A percentile compares a stretch with the other conserved stretches of the same genome.
Conservation (phyloP, 2,888 invertebrate genomes). For the Ischnus inquisitorius region DNA sequence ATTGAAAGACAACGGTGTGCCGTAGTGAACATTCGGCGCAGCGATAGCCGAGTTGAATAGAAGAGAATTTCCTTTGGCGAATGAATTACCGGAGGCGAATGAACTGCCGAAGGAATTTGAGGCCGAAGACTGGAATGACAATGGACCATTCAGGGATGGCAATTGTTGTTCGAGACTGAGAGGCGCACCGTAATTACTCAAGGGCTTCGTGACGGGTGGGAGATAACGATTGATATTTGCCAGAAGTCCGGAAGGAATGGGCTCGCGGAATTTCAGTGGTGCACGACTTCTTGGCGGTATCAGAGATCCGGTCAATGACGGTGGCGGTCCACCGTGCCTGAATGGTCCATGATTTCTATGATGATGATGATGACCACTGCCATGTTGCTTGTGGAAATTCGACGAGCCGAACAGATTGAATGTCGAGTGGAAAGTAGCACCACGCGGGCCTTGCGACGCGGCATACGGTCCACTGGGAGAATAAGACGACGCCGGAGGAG, state of each 20-base stretch:
- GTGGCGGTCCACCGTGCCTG: constrained; percentile 68
- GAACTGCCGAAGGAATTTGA: constrained; percentile 56
- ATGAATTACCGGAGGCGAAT: constrained; percentile 65
- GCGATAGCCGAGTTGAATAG: constrained; percentile 76
- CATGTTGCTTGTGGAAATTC: constrained; percentile 56
- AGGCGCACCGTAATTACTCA: constrained; percentile 77
- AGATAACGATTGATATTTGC: constrained; percentile 86
- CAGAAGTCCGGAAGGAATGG: constrained; percentile 90
- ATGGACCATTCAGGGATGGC: constrained; percentile 74
- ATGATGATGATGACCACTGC: constrained; percentile 83
- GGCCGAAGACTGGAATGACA: constrained; percentile 76
- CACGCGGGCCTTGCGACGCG: constrained; percentile 80
- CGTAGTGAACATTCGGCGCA: constrained; percentile 82
- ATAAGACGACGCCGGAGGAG: constrained; percentile 79
- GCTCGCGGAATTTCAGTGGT: constrained; percentile 91
- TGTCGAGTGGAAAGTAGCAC: constrained; percentile 53
- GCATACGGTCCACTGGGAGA: constrained; percentile 83
- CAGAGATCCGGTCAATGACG: constrained; percentile 75
- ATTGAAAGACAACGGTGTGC: constrained; percentile 81
- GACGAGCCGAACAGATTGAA: constrained; percentile 50
- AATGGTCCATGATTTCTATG: constrained; percentile 69
- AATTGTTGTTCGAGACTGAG: constrained; percentile 77
- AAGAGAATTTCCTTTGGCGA: constrained; percentile 64
- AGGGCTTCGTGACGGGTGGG: constrained; percentile 75
- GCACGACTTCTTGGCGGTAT: constrained; percentile 80